Evolutionary conservation across 2,888 invertebrate species (phyloP).

Genomic region (Idaea biselata): DNA sequence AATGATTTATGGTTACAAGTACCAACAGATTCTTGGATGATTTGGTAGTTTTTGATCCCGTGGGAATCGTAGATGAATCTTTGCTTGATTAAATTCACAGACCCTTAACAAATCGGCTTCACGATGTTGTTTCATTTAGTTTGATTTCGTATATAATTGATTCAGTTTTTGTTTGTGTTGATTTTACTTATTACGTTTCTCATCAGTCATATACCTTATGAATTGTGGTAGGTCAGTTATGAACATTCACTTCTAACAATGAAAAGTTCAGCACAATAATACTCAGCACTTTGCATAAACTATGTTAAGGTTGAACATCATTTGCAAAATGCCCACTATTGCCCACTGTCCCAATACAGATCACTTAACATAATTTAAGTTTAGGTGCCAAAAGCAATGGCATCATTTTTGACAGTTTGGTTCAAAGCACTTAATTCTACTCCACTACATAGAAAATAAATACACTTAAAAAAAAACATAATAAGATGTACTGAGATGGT

Average conservation of each 20-base stretch:
- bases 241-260: not conserved
- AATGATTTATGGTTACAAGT: not conserved
- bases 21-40: not conserved
- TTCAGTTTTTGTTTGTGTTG: not conserved
- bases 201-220: not conserved
- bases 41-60: not conserved
- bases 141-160: not conserved
- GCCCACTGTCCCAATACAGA: not conserved
- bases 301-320: not conserved
- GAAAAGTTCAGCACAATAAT: not conserved
- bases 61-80: not conserved
- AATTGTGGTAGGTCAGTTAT: not conserved
- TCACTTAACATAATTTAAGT: not conserved
- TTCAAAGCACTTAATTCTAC: not conserved
- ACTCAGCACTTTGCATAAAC: not conserved
- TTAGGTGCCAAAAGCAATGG: not conserved
- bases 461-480: not conserved
- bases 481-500: not conserved
- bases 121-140: not conserved
- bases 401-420: not conserved
- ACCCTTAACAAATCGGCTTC: constrained; percentile 1
- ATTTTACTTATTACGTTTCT: too few relatives aligned
- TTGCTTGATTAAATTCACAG: constrained; percentile 1
- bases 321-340: too few relatives aligned
- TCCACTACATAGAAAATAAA: not conserved